These are phyloP conservation scores for Leptinotarsa lineolata DNA, from an alignment of 1,140 invertebrate genomes.

Conservation along the genomic window DNA sequence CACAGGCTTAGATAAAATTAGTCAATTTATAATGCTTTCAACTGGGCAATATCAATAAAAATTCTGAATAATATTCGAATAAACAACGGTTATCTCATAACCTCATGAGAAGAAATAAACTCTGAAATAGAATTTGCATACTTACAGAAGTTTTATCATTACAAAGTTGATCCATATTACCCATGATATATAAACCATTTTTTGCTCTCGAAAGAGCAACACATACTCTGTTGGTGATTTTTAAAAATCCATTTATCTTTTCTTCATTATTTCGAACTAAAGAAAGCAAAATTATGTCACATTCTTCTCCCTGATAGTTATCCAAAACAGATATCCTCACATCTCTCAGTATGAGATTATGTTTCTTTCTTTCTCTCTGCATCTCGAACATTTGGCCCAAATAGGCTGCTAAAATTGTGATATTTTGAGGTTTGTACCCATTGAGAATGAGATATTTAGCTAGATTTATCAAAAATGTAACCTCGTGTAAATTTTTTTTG, in stretches of 20 bases:
- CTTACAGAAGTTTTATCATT: conserved; percentile 35
- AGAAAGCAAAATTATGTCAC: conserved; percentile 81
- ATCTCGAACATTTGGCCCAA: conserved; percentile 65
- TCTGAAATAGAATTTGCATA: background rate
- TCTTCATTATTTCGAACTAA: conserved; percentile 75
- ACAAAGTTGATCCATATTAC: conserved; percentile 53
- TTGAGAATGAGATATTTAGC: conserved; percentile 65
- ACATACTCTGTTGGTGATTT: conserved; percentile 76
- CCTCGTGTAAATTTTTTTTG: conserved; percentile 67
- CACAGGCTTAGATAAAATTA: too few species aligned
- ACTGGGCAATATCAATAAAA: too few species aligned
- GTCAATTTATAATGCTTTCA: too few species aligned
- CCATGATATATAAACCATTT: conserved; percentile 69
- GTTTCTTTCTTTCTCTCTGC: conserved; percentile 49
- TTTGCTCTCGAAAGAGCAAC: conserved; percentile 82
- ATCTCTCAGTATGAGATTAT: conserved; percentile 31
- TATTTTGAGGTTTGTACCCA: conserved; percentile 62
- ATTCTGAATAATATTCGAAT: too few species aligned
- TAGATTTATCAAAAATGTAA: conserved; percentile 60
- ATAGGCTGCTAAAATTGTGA: conserved; percentile 72
- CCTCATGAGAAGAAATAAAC: too few species aligned
- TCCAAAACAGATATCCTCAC: conserved; percentile 73
- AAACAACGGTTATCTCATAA: too few species aligned
- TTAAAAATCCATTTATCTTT: conserved; percentile 77
- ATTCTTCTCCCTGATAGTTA: conserved; percentile 86